phyloP scores from a whole-genome alignment of 2,888 invertebrate genomes.

The Allygus modestus region DNA sequence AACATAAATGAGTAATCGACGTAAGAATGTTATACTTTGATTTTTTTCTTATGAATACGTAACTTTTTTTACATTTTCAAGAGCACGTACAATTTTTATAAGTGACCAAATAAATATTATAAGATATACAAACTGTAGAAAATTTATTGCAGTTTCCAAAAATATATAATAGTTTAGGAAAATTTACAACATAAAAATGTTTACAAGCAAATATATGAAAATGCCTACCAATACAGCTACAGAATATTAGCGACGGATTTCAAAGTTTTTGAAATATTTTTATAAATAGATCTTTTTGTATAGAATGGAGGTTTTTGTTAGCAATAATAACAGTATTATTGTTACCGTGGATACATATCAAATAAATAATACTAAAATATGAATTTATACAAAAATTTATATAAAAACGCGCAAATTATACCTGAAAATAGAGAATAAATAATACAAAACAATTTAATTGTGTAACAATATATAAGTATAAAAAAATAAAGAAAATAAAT shows the following conservation, averaged over 20 bases:
- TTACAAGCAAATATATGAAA: neutral
- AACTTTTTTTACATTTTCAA: neutral
- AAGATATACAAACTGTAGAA: neutral
- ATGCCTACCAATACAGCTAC: neutral
- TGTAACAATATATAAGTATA: neutral
- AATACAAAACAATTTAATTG: neutral
- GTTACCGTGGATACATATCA: neutral
- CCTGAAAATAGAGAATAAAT: neutral
- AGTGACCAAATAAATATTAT: neutral
- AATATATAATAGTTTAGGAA: neutral
- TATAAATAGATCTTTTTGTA: neutral
- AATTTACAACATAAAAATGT: neutral
- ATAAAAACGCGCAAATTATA: no score
- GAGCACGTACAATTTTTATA: neutral
- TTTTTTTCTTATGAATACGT: neutral
- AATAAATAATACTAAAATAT: neutral
- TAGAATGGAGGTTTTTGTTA: neutral
- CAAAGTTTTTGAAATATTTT: neutral
- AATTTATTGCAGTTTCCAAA: neutral
- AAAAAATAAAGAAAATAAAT: neutral
- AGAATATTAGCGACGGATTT: neutral
- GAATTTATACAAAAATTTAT: conserved; percentile 4
- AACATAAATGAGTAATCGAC: neutral
- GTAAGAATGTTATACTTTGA: neutral
- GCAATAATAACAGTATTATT: neutral